These are phyloP conservation scores for Lagopus leucura DNA, from an alignment of 2,113 vertebrate genomes.

Conservation along the genomic window DNA sequence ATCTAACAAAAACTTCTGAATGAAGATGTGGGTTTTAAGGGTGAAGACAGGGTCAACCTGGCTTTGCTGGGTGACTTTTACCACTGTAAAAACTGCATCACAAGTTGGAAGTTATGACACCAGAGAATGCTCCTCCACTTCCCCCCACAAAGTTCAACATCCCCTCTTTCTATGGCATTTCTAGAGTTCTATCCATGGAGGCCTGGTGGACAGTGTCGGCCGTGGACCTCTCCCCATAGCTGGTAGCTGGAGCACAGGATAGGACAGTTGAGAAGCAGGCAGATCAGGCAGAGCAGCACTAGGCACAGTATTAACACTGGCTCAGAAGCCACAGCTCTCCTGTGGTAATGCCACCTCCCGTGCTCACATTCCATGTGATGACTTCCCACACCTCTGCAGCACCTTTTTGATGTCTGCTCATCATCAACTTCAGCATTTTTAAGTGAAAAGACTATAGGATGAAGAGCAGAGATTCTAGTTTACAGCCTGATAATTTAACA, in stretches of 20 bases:
- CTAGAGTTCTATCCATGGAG: not conserved
- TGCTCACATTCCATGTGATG: not conserved
- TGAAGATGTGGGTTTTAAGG: not conserved
- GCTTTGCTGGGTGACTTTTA: not conserved
- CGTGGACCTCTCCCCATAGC: not conserved
- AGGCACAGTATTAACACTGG: not conserved
- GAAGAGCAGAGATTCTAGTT: not conserved
- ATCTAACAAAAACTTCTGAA: not conserved
- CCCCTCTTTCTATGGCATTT: not conserved
- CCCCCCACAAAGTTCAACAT: fast-evolving
- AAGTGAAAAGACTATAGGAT: not conserved
- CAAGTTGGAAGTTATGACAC: not conserved
- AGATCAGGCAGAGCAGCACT: not conserved
- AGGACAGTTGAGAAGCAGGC: not conserved
- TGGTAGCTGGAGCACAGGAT: not conserved
- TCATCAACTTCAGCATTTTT: not conserved
- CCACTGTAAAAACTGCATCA: not conserved
- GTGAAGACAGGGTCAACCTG: fast-evolving
- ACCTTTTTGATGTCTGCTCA: not conserved
- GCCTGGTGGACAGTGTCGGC: fast-evolving
- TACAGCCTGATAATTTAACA: not conserved
- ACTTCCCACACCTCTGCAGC: not conserved
- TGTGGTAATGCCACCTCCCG: not conserved
- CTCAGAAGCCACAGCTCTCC: not conserved
- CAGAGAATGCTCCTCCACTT: not conserved